Base-by-base conservation (phyloP, 2,888 invertebrate genomes). In the Oscheius sp. region DNA sequence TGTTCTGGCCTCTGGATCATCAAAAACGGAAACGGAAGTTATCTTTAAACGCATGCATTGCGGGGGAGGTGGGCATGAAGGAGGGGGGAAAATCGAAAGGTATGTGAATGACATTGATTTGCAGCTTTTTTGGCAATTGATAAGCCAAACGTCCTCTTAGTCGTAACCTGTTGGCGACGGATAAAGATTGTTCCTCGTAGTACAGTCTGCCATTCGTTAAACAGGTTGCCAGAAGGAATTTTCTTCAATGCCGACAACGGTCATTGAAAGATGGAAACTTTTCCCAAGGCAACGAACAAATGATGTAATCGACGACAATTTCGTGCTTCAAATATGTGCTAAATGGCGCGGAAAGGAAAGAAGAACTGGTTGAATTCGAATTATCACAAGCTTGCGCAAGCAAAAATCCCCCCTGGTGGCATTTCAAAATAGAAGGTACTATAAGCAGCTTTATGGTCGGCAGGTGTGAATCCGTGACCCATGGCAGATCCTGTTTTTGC, bases 81-180 rank as follows among this genome's bases (percentile, higher is more conserved):
- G n/a, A n/a, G n/a, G n/a, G n/a, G n/a, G n/a, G n/a, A n/a, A n/a
- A n/a, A n/a, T n/a, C n/a, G n/a, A n/a, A n/a, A n/a, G n/a, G n/a
- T n/a, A n/a, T n/a, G n/a, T n/a, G n/a, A n/a, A n/a, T n/a, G n/a
- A n/a, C n/a, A n/a, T n/a, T n/a, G n/a, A n/a, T n/a, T n/a, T n/a
- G n/a, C n/a, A n/a, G n/a, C n/a, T n/a, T n/a, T n/a, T n/a, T n/a
- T n/a, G n/a, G n/a, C 33, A 32, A 28, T n/a, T 59, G 59, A 59
- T 59, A 59, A 59, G 59, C 59, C 9, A 44, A 59, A 59, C 59
- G 59, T 59, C 59, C 59, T 59, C 59, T 24, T 36, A 26, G 22
- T 36, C 54, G 26, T 41, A 59, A 59, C 59, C 44, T 59, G 59
- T 59, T 59, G 59, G 41, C 59, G 59, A 22, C 17, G 59, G 59